phyloP scores from a whole-genome alignment of 2,113 vertebrate genomes.

The Raphicerus campestris region DNA sequence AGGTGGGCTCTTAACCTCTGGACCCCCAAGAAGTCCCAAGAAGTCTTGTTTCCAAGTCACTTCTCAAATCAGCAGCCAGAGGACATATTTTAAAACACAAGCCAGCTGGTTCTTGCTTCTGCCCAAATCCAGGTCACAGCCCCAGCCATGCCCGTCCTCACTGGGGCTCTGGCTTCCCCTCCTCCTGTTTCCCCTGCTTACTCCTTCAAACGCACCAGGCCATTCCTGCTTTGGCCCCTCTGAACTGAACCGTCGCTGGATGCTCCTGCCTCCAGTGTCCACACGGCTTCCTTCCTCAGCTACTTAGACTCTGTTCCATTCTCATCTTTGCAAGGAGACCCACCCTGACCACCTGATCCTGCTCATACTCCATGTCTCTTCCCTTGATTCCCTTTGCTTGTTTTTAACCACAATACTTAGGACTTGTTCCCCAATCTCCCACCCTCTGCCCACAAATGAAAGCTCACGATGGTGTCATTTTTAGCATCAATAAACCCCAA shows the following conservation, averaged over 20 bases:
- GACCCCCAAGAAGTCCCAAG: not conserved
- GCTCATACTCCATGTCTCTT: not conserved
- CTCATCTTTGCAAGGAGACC: not conserved
- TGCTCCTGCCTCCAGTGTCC: not conserved
- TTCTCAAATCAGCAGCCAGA: not conserved
- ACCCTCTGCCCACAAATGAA: not conserved
- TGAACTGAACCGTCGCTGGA: not conserved
- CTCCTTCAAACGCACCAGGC: not conserved
- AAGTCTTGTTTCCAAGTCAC: not conserved
- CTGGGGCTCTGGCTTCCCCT: not conserved
- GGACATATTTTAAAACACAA: not conserved
- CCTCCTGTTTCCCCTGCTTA: not conserved
- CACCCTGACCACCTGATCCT: not conserved
- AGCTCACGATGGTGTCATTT: not conserved
- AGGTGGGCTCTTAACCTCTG: not conserved
- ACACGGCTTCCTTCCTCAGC: not conserved
- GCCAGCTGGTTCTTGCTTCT: not conserved
- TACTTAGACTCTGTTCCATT: not conserved
- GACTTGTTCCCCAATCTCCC: not conserved
- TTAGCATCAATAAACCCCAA: not conserved
- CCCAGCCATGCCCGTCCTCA: not conserved
- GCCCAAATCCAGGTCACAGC: not conserved
- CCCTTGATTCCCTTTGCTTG: not conserved
- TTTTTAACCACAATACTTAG: not conserved
- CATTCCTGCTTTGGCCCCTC: not conserved